Evolutionary conservation across 1,140 invertebrate species (phyloP).

Genomic region (Neodiprion fabricii): DNA sequence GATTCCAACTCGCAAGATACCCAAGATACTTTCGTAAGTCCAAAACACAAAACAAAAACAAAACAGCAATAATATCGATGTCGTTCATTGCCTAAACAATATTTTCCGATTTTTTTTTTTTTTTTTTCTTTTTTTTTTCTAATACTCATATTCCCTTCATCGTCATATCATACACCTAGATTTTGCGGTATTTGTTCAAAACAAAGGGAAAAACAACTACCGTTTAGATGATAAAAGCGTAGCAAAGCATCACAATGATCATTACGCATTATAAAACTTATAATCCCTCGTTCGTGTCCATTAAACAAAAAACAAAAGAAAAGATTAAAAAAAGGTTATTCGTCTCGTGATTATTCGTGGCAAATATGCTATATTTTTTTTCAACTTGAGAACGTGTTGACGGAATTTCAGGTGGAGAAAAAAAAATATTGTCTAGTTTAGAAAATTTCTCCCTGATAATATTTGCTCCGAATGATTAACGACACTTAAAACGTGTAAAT

Average conservation of each 20-base stretch:
- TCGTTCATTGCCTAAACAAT: constrained; percentile 23
- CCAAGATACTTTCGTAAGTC: constrained; percentile 91
- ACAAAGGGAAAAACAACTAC: constrained; percentile 20
- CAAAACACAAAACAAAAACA: constrained; percentile 22
- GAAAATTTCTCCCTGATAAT: neutral
- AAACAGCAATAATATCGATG: constrained; percentile 13
- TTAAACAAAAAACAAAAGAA: constrained; percentile 19
- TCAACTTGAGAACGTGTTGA: neutral
- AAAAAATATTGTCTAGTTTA: too few relatives aligned
- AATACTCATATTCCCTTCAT: constrained; percentile 25
- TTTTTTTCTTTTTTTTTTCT: constrained; percentile 18
- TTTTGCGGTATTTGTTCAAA: constrained; percentile 14
- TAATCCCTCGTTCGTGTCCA: too few relatives aligned
- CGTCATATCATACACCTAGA: constrained; percentile 15
- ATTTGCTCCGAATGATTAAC: neutral
- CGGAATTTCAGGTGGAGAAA: neutral
- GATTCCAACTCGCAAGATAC: constrained; percentile 93
- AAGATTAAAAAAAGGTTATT: constrained; percentile 6
- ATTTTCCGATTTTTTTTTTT: constrained; percentile 25
- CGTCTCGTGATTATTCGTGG: too few relatives aligned
- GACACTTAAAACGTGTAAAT: neutral
- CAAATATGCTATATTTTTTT: too few relatives aligned
- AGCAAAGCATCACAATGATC: too few relatives aligned
- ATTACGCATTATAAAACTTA: too few relatives aligned
- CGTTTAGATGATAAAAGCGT: constrained; percentile 12